A percentile compares a stretch with the other conserved stretches of the same genome.
These are phyloP conservation scores for Trinorchestia longiramus DNA, from an alignment of 1,140 invertebrate genomes.

Conservation along the genomic window DNA sequence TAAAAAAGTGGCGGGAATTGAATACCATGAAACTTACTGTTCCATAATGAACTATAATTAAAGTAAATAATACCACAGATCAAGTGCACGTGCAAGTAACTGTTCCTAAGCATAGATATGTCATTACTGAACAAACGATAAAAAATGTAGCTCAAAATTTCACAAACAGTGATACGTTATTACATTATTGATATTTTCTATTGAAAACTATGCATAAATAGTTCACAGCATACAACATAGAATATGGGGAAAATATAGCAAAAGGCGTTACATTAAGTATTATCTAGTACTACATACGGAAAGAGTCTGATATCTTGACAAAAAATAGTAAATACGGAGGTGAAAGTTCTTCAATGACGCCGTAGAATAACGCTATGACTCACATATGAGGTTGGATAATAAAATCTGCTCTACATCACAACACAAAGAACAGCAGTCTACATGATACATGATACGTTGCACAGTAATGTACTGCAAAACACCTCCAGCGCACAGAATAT, in stretches of 20 bases:
- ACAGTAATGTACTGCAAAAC: not conserved
- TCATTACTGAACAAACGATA: not conserved
- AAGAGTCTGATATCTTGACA: not conserved
- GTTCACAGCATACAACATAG: not conserved
- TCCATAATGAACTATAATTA: not conserved
- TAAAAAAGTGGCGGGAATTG: too few relatives aligned
- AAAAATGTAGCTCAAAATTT: not conserved
- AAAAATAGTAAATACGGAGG: not conserved
- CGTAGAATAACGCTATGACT: not conserved
- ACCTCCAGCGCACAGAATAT: not conserved
- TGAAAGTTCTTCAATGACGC: not conserved
- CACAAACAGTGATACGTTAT: not conserved
- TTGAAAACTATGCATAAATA: not conserved
- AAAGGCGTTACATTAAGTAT: not conserved
- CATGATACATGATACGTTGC: not conserved
- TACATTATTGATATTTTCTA: too few relatives aligned
- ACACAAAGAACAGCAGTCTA: not conserved
- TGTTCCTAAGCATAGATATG: not conserved
- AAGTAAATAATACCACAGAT: not conserved
- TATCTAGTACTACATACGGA: not conserved
- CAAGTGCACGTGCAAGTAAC: not conserved
- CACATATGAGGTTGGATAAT: not conserved
- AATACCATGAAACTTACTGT: not conserved
- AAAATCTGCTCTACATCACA: not conserved
- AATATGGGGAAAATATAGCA: not conserved